These are phyloP conservation scores for Melanaphis sacchari DNA, from an alignment of 1,140 invertebrate species.

Conservation along the genomic window DNA sequence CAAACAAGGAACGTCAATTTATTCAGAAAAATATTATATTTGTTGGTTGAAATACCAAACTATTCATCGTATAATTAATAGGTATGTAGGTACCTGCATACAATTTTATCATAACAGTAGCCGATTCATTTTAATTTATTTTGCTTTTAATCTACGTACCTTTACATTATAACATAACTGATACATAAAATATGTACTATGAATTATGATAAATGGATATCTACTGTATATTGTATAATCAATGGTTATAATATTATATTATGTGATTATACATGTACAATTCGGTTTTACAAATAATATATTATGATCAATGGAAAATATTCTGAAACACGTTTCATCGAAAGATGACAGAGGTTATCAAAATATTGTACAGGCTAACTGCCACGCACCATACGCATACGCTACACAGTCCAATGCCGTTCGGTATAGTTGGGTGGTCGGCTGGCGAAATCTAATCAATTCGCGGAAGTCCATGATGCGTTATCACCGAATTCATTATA, in stretches of 20 bases:
- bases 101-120: neutral
- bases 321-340: neutral
- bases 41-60: neutral
- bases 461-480: neutral
- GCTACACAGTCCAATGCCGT: neutral
- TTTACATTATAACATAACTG: neutral
- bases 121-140: neutral
- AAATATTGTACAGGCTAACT: neutral
- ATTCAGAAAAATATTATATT: neutral
- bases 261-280: neutral
- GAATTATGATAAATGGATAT: neutral
- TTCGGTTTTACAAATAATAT: neutral
- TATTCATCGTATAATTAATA: neutral
- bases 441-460: neutral
- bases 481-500: neutral
- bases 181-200: neutral
- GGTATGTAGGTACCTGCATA: neutral
- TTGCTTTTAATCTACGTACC: neutral
- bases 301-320: neutral
- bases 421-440: neutral
- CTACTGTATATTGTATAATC: neutral
- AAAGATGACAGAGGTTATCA: conserved; percentile 24
- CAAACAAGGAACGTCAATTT: neutral
- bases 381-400: neutral
- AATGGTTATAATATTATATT: neutral